Conservation (phyloP, 2,113 vertebrate species). For the Peromyscus californicus region DNA sequence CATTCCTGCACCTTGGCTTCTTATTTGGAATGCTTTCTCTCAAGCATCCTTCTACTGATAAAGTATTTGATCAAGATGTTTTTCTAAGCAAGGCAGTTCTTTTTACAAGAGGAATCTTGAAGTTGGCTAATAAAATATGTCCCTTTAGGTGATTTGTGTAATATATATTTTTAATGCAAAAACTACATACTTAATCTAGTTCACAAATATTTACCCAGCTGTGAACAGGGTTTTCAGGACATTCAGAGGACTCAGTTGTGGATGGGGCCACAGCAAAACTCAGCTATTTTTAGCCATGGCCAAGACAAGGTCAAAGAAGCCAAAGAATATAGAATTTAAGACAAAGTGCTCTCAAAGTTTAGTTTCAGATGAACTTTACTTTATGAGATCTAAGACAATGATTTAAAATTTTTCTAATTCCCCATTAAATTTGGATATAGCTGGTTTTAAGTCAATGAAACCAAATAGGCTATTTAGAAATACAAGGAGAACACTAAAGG, state of each 20-base stretch:
- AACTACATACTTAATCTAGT: constrained; percentile 34
- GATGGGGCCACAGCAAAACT: background rate
- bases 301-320: background rate
- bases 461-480: constrained; percentile 29
- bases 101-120: background rate
- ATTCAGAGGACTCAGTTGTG: background rate
- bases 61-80: constrained; percentile 23
- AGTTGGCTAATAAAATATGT: constrained; percentile 58
- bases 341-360: background rate
- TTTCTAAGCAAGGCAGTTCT: constrained; percentile 46
- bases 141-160: constrained; percentile 17
- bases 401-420: constrained; percentile 28
- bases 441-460: constrained; percentile 18
- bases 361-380: background rate
- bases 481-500: background rate
- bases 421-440: constrained; percentile 39
- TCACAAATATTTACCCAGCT: constrained; percentile 54
- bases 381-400: constrained; percentile 18
- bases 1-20: background rate
- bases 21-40: background rate
- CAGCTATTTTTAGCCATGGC: background rate
- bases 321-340: constrained; percentile 1
- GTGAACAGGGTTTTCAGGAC: background rate
- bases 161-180: background rate
- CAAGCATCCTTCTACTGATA: background rate